Evolutionary conservation across 2,113 vertebrate species (phyloP), one percentile per base, ranked within the genome.

Genomic region (Erythrolamprus reginae): DNA sequence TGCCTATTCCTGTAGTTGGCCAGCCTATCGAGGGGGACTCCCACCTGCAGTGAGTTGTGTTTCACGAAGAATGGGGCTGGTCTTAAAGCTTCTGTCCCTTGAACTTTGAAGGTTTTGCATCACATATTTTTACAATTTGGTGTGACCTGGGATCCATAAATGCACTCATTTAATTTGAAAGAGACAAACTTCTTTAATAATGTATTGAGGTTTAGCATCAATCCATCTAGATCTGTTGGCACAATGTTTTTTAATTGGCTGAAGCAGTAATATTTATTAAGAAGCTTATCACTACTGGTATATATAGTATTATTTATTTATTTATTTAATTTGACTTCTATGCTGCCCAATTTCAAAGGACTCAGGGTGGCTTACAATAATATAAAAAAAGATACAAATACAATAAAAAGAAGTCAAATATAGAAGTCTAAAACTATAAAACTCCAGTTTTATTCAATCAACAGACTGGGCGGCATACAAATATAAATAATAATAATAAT

Each of bases 1-100:
- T 0, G 97, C 95, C 93, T 99, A 98, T 96, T 98, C 98, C 89
- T 99, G 98, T 96, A 99, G 98, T 90, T 99, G 98, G 98, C 98
- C 98, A 10, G 98, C 97, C 0, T 99, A 99, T 47, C 97, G 96
- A 90, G 98, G 98, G 3, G 98, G 98, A 8, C 97, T 99, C 1
- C 98, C 98, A 8, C 98, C 98, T 0, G 91, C 96, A 97, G 98
- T 99, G 93, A 97, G 96, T 2, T 2, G 38, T 85, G n/a, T 92
- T 52, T 82, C 0, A 33, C 10, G 21, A 56, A 33, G 13, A 8
- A 10, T 45, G 47, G 38, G 0, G 85, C 23, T 2, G 19, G 9
- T 4, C 9, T 86, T 3, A 3, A 42, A 10, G 86, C 33, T 33
- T 21, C n/a, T 9, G 48, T 28, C 33, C 26, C 13, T 90, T 33